These are phyloP conservation scores for Heliothis virescens DNA, from an alignment of 1,140 invertebrate species.

Conservation along the genomic window DNA sequence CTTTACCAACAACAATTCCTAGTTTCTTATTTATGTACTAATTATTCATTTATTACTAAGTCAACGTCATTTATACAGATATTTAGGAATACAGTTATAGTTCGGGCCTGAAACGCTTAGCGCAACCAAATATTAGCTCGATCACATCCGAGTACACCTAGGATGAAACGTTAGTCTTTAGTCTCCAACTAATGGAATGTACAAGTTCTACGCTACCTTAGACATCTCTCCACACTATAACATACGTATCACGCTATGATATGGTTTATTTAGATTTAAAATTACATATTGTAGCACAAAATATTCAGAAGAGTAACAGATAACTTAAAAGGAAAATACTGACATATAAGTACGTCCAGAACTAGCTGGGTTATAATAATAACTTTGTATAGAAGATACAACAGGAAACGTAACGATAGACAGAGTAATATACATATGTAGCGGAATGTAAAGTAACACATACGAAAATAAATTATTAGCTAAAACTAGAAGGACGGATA, in stretches of 20 bases:
- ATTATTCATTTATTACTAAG: constrained; percentile 57
- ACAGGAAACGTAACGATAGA: constrained; percentile 3
- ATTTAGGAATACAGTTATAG: constrained; percentile 59
- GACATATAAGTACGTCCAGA: constrained; percentile 71
- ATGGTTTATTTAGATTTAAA: constrained; percentile 60
- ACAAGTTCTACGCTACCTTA: constrained; percentile 50
- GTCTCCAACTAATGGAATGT: constrained; percentile 53
- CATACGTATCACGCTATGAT: constrained; percentile 68
- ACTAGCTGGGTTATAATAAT: constrained; percentile 41
- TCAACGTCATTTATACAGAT: constrained; percentile 59
- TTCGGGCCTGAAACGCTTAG: constrained; percentile 37
- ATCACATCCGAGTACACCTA: constrained; percentile 13
- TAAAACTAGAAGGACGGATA: constrained; percentile 60
- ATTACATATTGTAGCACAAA: constrained; percentile 36
- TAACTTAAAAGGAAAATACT: constrained; percentile 61
- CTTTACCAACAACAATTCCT: constrained; percentile 64
- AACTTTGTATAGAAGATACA: constrained; percentile 29
- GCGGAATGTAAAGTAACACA: constrained; percentile 1
- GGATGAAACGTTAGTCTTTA: constrained; percentile 40
- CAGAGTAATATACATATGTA: not conserved
- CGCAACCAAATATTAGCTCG: constrained; percentile 21
- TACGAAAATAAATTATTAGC: constrained; percentile 51
- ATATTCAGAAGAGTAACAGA: constrained; percentile 47
- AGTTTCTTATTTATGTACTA: constrained; percentile 74
- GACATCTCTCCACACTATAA: constrained; percentile 51